These are phyloP conservation scores for Tinamus guttatus DNA, from an alignment of 2,113 vertebrate species.

Conservation along the genomic window DNA sequence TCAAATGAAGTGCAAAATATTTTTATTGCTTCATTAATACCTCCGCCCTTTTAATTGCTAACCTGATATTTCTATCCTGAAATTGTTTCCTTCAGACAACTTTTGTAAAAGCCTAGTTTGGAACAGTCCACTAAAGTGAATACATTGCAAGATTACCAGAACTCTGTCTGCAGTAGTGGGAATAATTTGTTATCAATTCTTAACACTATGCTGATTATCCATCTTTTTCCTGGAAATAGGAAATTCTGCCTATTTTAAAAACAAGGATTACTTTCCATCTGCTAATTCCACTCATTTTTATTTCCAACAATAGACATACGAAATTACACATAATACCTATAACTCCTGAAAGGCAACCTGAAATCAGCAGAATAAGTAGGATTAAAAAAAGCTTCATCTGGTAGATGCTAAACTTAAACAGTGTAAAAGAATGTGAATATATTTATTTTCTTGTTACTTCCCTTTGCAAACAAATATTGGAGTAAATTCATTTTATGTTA, in stretches of 20 bases:
- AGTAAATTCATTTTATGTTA: background rate
- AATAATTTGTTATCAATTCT: background rate
- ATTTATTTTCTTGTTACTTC: background rate
- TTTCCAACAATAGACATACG: background rate
- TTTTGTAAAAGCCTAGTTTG: background rate
- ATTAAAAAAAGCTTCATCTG: background rate
- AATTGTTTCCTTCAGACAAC: background rate
- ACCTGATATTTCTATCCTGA: background rate
- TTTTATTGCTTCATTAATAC: background rate
- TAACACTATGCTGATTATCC: background rate
- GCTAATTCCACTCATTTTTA: background rate
- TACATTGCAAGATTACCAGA: background rate
- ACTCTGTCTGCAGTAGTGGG: background rate
- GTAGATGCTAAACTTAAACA: background rate
- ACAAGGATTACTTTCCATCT: background rate
- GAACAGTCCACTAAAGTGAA: background rate
- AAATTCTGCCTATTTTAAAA: background rate
- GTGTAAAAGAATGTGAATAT: background rate
- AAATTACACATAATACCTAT: background rate
- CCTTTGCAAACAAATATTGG: background rate
- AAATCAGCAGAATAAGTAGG: background rate
- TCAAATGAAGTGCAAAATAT: background rate
- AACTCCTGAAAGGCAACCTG: background rate
- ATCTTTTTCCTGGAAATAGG: background rate
- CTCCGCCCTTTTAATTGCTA: background rate